phyloP scores from a whole-genome alignment of 2,113 vertebrate species.

The Hyla sarda region DNA sequence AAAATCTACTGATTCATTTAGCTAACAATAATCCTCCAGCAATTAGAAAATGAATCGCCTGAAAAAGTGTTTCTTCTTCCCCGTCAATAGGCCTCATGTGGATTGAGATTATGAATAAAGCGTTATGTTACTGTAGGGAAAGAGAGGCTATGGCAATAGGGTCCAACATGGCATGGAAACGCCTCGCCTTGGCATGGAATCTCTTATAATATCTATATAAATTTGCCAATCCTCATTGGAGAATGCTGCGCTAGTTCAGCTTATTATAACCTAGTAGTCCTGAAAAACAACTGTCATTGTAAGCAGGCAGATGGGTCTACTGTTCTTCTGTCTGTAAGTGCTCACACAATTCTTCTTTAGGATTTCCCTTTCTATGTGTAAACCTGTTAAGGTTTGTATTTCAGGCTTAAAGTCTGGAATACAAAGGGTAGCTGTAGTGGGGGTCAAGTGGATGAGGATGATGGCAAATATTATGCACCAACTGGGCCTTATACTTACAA shows the following conservation, averaged over 20 bases:
- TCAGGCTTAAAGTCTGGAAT: not conserved
- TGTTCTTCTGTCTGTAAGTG: not conserved
- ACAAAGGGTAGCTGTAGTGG: not conserved
- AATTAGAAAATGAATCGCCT: slow-evolving; percentile 67
- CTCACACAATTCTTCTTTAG: not conserved
- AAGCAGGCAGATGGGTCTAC: not conserved
- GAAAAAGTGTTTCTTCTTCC: slow-evolving; percentile 55
- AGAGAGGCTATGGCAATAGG: slow-evolving; percentile 18
- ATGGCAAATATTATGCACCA: not conserved
- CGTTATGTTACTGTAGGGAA: slow-evolving; percentile 32
- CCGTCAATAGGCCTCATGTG: slow-evolving; percentile 60
- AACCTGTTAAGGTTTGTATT: not conserved
- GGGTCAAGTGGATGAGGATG: not conserved
- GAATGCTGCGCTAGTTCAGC: slow-evolving; percentile 18
- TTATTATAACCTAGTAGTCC: not conserved
- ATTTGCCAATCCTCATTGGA: slow-evolving; percentile 30
- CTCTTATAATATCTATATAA: not conserved
- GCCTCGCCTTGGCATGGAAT: slow-evolving; percentile 17
- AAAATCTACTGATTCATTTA: slow-evolving; percentile 60
- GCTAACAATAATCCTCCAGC: slow-evolving; percentile 60
- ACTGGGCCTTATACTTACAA: not conserved
- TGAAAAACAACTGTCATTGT: not conserved
- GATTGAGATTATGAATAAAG: slow-evolving; percentile 57
- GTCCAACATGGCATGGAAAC: slow-evolving; percentile 45
- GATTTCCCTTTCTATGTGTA: not conserved